A percentile compares a stretch with the other conserved stretches of the same genome.
Conservation (phyloP, 2,888 invertebrate species). For the Copidosoma aretas region DNA sequence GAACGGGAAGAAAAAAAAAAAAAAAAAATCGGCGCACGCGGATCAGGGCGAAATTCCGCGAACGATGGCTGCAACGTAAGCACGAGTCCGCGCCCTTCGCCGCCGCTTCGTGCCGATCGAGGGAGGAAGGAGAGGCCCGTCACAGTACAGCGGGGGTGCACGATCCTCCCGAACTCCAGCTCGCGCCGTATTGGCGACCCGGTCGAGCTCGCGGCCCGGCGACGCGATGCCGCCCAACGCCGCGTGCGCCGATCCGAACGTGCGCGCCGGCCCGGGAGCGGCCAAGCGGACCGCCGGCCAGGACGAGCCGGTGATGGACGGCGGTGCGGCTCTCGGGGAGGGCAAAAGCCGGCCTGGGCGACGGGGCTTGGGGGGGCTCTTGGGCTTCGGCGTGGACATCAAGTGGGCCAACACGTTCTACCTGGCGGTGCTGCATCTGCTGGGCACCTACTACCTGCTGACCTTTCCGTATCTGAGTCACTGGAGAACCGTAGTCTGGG, state of each 20-base stretch:
- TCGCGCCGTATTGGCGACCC: no score
- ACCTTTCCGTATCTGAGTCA: slow-evolving; percentile 55
- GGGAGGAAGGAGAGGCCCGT: no score
- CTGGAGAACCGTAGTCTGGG: slow-evolving; percentile 64
- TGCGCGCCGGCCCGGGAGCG: not conserved
- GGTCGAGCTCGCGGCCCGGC: no score
- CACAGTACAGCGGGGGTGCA: no score
- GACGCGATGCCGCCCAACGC: slow-evolving; percentile 31
- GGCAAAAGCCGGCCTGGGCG: not conserved
- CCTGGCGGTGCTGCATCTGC: slow-evolving; percentile 65
- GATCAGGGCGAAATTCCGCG: no score
- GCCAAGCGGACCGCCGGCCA: slow-evolving; percentile 29
- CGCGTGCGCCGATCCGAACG: not conserved
- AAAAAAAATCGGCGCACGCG: no score
- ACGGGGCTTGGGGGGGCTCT: slow-evolving; percentile 8
- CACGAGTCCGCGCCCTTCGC: no score
- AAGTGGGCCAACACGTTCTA: slow-evolving; percentile 69
- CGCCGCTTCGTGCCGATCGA: no score
- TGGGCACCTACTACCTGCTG: slow-evolving; percentile 58
- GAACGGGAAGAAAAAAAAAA: no score
- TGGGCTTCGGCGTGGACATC: slow-evolving; percentile 67
- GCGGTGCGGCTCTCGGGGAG: slow-evolving; percentile 6
- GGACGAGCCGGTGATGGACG: slow-evolving; percentile 28
- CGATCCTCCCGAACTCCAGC: no score
- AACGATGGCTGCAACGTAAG: no score